phyloP scores from a whole-genome alignment of 2,888 invertebrate genomes.

The Pelosia muscerda region DNA sequence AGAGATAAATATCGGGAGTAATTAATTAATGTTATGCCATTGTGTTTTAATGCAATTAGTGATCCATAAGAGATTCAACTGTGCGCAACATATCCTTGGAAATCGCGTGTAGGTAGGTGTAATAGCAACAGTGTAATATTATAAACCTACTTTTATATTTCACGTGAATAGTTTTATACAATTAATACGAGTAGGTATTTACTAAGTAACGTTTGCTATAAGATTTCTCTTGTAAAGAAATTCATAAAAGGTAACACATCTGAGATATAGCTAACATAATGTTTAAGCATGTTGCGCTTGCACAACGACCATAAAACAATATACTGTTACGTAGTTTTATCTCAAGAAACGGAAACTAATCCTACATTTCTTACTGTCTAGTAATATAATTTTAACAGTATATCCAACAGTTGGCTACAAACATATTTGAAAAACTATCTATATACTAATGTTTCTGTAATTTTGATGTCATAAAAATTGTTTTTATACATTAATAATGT shows the following conservation, averaged over 20 bases:
- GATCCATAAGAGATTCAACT: background rate
- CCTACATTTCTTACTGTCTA: background rate
- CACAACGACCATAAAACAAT: constrained; percentile 6
- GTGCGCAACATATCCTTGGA: background rate
- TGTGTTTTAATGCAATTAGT: constrained; percentile 6
- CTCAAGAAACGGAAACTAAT: background rate
- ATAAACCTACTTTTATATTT: constrained; percentile 39
- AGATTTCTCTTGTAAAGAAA: constrained; percentile 10
- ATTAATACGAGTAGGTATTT: background rate
- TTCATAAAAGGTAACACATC: background rate
- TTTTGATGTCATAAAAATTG: background rate
- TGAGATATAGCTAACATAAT: constrained; percentile 2
- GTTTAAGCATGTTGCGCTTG: background rate
- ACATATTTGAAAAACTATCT: background rate
- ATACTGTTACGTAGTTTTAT: constrained; percentile 21
- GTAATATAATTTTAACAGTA: background rate
- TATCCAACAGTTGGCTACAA: background rate
- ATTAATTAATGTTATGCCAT: constrained; percentile 33
- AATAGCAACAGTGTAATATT: background rate
- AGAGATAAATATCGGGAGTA: constrained; percentile 72
- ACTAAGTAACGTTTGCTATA: background rate
- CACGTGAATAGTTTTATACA: constrained; percentile 38
- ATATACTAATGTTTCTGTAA: background rate
- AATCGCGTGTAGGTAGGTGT: background rate
- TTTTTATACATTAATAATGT: too few relatives aligned